Base-by-base conservation (phyloP, 2,888 invertebrate species). In the Ormyrus rosae region DNA sequence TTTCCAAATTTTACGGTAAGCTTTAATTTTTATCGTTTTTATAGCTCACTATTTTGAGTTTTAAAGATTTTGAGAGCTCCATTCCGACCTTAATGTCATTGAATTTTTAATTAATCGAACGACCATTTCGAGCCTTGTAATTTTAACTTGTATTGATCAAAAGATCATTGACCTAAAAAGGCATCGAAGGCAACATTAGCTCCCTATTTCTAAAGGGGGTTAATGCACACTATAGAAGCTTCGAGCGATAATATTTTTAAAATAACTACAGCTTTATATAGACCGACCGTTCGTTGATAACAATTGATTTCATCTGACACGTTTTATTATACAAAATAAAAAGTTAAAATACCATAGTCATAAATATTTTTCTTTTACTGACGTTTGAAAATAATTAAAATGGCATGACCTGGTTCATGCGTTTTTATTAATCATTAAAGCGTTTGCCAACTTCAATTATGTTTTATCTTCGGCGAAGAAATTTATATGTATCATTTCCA, bases 161-260 rank as follows among this genome's bases (percentile, higher is more conserved):
- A 74, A 65, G 60, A 34, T 65, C 67, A 50, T 69, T 63, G 77
- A 64, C 77, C 77, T 64, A 69, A 56, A 73, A 56, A 63, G 9
- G 9, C 34, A 8, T 4, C 8, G 70, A 11, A 55, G 60, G 61
- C 48, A 60, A 75, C 69, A 70, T 77, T 70, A 70, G 64, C 64
- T 58, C 10, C 61, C 48, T 70, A 55, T 70, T 70, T 70, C 61
- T 53, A 67, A 77, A 77, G 50, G 69, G 45, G 77, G 77, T 70
- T 70, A 77, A 70, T 64, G 64, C 19, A 70, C 56, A 50, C 56
- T 60, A 60, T 9, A 67, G 51, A 13, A 13, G 70, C 69, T 19
- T 2, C 19, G 55, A 34, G 7, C 48, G 64, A 64, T 69, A 63
- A 70, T 77, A 63, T 77, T 77, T 77, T 77, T 77, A 64, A 63